These are phyloP conservation scores for Bufo gargarizans DNA, from an alignment of 2,113 vertebrate genomes.

Conservation along the genomic window DNA sequence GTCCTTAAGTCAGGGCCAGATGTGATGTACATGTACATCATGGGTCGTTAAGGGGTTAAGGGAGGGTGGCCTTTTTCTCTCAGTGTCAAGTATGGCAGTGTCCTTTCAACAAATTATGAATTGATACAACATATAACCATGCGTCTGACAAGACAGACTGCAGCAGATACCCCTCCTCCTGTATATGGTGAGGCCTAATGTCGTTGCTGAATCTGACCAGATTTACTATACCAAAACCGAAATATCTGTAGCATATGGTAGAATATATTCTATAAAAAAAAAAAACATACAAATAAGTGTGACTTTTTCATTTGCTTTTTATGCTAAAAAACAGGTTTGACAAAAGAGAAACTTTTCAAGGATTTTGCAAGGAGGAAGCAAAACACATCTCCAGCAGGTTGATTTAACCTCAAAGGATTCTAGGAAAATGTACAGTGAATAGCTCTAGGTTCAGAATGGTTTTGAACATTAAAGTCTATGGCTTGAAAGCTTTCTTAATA, in stretches of 20 bases:
- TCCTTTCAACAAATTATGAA: too few relatives aligned
- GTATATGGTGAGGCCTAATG: too few relatives aligned
- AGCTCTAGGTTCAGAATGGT: constrained; percentile 43
- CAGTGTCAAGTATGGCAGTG: too few relatives aligned
- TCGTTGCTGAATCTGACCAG: background rate
- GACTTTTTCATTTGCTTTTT: background rate
- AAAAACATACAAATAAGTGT: constrained; percentile 5
- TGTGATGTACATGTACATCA: too few relatives aligned
- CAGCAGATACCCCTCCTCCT: background rate
- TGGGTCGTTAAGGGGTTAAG: too few relatives aligned
- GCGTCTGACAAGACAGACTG: too few relatives aligned
- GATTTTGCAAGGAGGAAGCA: constrained; percentile 54
- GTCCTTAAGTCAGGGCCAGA: too few relatives aligned
- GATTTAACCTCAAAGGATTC: constrained; percentile 56
- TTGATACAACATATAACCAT: too few relatives aligned
- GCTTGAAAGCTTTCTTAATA: constrained; percentile 53
- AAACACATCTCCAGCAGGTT: constrained; percentile 46
- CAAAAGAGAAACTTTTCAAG: constrained; percentile 47
- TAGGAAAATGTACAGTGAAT: constrained; percentile 40
- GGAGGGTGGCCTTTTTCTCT: too few relatives aligned
- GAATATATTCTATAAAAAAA: background rate
- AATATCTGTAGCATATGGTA: background rate
- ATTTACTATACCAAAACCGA: background rate
- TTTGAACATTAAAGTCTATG: constrained; percentile 55
- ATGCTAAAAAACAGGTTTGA: constrained; percentile 8